Evolutionary conservation across 1,140 invertebrate species (phyloP), one percentile per base, ranked within the genome.

Genomic region (Anthonomus grandis): DNA sequence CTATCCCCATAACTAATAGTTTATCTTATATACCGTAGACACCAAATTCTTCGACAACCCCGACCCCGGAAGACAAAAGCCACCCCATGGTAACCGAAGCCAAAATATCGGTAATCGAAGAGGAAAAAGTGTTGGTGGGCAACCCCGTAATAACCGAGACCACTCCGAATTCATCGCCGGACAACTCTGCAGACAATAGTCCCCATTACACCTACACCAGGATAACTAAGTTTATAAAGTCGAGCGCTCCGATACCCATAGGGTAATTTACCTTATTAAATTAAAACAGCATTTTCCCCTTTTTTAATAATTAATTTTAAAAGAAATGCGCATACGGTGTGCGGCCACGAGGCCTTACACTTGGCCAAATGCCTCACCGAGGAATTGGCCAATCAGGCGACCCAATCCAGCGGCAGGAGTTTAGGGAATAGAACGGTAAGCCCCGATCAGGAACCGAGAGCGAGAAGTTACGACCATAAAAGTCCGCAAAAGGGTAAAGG

Each of bases 321-420:
- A 8, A 68, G 69, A 25, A 81, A 75, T 66, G 75, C 79, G 62
- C 86, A 87, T 71, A 89, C 86, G 12, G 86, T 89, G 13, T 83
- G 84, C 54, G 86, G 86, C 0, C 86, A 89, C 60, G 87, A 89
- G 75, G 87, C 86, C n/a, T 82, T 82, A 45, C 80, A 86, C 56
- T 75, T 89, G 66, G 87, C 86, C 17, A 85, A 86, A 57, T 78
- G 85, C 24, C 74, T 89, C 17, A 86, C 81, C 34, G 85, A 83
- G 59, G 85, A 88, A 70, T 72, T 89, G 19, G 82, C 82, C 13
- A 77, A 83, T 47, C 82, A 81, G 68, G 76, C 78, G 57, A 51
- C 59, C 8, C 75, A 80, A 57, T 64, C 79, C 61, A 66, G 61
- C 61, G 6, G 65, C 18, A 52, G 75, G 74, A 59, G 74, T 69